Evolutionary conservation across 2,113 vertebrate species (phyloP).

Genomic region (Ardeotis arabs): DNA sequence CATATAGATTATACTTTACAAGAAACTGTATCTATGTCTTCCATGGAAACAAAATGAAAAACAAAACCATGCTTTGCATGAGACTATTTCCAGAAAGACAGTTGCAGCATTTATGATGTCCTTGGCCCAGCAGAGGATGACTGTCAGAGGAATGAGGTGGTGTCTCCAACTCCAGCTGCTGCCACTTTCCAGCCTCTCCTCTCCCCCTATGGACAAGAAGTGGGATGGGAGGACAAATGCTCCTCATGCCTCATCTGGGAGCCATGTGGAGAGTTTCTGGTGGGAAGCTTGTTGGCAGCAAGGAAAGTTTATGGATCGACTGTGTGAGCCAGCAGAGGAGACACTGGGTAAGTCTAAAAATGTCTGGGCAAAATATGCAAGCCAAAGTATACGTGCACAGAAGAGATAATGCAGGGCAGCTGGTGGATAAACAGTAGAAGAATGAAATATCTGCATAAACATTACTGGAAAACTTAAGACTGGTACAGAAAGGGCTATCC

Average conservation of each 20-base stretch:
- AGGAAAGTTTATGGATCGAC: background rate
- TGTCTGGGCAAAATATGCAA: background rate
- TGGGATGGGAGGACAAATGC: background rate
- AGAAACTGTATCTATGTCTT: background rate
- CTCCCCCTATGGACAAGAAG: background rate
- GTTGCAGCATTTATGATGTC: background rate
- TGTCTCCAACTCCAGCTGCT: background rate
- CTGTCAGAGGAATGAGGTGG: background rate
- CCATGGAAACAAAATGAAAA: background rate
- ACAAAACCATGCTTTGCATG: background rate
- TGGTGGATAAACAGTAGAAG: constrained; percentile 27
- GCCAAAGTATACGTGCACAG: background rate
- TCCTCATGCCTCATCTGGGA: background rate
- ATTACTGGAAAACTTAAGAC: constrained; percentile 13
- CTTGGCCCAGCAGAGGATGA: background rate
- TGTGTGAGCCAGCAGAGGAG: constrained; percentile 25
- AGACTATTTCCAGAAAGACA: background rate
- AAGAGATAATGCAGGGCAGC: background rate
- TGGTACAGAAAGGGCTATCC: background rate
- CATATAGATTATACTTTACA: background rate
- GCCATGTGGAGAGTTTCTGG: constrained; percentile 25
- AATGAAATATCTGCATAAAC: constrained; percentile 27
- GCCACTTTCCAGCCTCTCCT: background rate
- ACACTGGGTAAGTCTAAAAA: constrained; percentile 32
- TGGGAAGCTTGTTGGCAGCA: constrained; percentile 38